These are phyloP conservation scores for Proctacanthus coquilletti DNA, from an alignment of 1,140 invertebrate species.

Conservation along the genomic window DNA sequence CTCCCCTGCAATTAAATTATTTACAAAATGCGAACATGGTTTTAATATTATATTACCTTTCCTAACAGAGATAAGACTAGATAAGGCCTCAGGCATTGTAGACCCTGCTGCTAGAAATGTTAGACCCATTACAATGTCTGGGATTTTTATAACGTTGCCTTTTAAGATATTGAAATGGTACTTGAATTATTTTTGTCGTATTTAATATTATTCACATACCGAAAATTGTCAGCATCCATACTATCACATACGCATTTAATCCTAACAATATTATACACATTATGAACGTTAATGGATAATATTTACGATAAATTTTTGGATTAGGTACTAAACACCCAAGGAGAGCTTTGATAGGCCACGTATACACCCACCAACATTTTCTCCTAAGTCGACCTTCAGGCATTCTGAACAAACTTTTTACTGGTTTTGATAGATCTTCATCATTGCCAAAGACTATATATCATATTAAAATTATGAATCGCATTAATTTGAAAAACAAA, in stretches of 20 bases:
- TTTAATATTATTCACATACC: too few relatives aligned
- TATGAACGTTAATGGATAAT: constrained; percentile 65
- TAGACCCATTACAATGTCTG: constrained; percentile 79
- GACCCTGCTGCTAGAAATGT: constrained; percentile 76
- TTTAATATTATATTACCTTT: constrained; percentile 49
- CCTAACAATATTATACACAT: constrained; percentile 81
- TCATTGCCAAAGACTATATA: too few relatives aligned
- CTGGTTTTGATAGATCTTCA: too few relatives aligned
- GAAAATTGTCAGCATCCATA: constrained; percentile 84
- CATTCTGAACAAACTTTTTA: constrained; percentile 18
- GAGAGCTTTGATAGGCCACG: constrained; percentile 51
- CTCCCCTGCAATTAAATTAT: too few relatives aligned
- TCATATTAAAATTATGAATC: too few relatives aligned
- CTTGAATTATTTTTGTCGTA: too few relatives aligned
- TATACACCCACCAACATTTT: constrained; percentile 53
- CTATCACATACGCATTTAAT: constrained; percentile 64
- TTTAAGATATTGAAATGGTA: too few relatives aligned
- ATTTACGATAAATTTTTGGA: constrained; percentile 45
- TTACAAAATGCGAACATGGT: too few relatives aligned
- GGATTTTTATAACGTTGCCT: constrained; percentile 59
- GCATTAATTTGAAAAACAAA: too few relatives aligned
- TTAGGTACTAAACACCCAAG: constrained; percentile 61
- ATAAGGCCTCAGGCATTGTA: constrained; percentile 77
- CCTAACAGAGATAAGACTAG: constrained; percentile 62
- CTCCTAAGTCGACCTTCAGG: constrained; percentile 18